Base-by-base conservation (phyloP, 2,888 invertebrate genomes). In the Apamea monoglypha region DNA sequence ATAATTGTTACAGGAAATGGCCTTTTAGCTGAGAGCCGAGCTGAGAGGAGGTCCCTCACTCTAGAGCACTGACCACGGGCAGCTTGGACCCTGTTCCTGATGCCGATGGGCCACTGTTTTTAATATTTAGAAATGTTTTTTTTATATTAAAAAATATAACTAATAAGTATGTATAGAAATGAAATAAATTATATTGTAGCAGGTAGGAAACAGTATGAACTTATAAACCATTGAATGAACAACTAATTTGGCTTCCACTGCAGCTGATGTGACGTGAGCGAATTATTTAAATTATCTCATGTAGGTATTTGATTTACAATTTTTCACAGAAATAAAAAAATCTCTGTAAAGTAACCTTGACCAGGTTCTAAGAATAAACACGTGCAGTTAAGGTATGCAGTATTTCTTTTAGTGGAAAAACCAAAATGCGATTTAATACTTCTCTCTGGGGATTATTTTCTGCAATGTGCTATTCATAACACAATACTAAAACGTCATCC, bases 351-450 rank as follows among this genome's bases (percentile, higher is more conserved):
- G 16, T 53, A 61, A 64, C 83, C 83, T 86, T 83, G 83, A 7
- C 67, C 63, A 59, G 63, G 64, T 83, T 72, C 71, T 59, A 36
- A 64, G 82, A 82, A 68, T 61, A 32, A 32, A 73, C 87, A 87
- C 87, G 84, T 78, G 74, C 50, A 74, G 32, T 56, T 70, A 50
- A 50, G 12, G 12, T 85, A 82, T 81, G 50, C 66, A 81, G 29
- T 85, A 81, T 73, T 53, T 67, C 0, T 68, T 25, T 14, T 47
- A 69, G 40, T 56, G 76, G 56, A 32, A 73, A 76, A 77, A 47
- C 36, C 25, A 66, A 70, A 74, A 69, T 81, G 74, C 61, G 36
- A 72, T 79, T 59, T 16, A 32, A n/a, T 53, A 32, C 47, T 56
- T 56, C 8, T n/a, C 10, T 29, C 10, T 25, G 18, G 25, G 36